Evolutionary conservation across 1,140 invertebrate species (phyloP), one percentile per base, ranked within the genome.

Genomic region (Phortica variegata): DNA sequence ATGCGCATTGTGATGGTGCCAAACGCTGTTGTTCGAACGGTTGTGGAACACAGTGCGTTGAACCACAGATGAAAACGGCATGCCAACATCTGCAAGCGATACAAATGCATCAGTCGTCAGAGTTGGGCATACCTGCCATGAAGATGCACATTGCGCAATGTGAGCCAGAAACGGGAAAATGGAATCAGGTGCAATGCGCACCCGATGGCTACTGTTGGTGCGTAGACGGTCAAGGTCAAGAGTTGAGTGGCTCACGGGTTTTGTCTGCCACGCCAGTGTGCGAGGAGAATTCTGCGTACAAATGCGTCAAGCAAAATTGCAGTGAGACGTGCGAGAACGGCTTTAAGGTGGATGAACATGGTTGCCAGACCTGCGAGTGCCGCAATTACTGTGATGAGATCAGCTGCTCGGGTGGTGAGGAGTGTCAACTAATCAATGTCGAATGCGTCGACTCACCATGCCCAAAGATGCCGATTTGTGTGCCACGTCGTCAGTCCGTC

Each of bases 141-240:
- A 81, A 87, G 54, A 85, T 84, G 21, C 92, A 90, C 61, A 85
- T 92, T 21, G 92, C 92, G 0, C 80, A 85, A 23, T 96, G 93
- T 75, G 59, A 77, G 7, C 83, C 85, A 47, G 74, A 78, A 1
- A 84, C 87, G 39, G 92, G 92, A 4, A 82, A 82, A 15, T 96
- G 88, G 76, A 82, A 87, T 42, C 73, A 81, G 2, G 84, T 90
- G 4, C 93, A 95, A 60, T 96, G 93, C 68, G 81, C 82, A 0
- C 81, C 84, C 5, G 83, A 83, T 21, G 85, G 85, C 6, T 81
- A 86, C 54, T 96, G 93, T 69, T 95, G 92, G 92, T 95, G 93
- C 77, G 91, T 94, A 0, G 91, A 95, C 58, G 79, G 83, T 26
- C 84, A 87, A 57, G 92, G 92, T 0, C 86, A 88, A 36, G 90